Base-by-base conservation (phyloP, 2,113 vertebrate species). In the Arenaria interpres region DNA sequence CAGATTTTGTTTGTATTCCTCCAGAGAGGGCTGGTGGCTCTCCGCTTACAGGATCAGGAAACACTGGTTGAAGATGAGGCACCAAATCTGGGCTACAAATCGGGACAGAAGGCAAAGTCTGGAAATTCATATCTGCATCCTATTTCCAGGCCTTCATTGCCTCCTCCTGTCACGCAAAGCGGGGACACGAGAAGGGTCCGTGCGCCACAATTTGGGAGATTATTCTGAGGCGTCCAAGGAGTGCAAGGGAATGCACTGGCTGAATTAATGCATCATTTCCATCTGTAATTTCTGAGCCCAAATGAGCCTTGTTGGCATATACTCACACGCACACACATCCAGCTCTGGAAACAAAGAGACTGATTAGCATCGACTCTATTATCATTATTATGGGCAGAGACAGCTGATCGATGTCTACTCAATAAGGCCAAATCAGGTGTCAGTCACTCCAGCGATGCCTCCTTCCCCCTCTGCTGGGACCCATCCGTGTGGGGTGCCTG, bases 401-500 rank as follows among this genome's bases (percentile, higher is more conserved):
- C 50, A 9, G 89, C 43, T 14, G 90, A 89, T 94, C 85, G 9
- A 95, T 95, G 94, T 24, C 66, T 22, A 18, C 74, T 92, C 96
- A 7, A 1, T 51, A 7, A 59, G 72, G 79, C 78, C 33, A 35
- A 74, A 43, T 1, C 41, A 15, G 79, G 62, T 64, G 79, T 16
- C 76, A 46, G 35, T 23, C 73, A 43, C 59, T 25, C 39, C 88
- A 32, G 60, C 3, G 5, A 19, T 4, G 7, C 9, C 66, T 71
- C 41, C 75, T 54, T 64, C 39, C 48, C 24, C 23, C 32, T 85
- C 66, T 8, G 3, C 56, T 5, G 37, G 37, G 45, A 23, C 37
- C 59, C 22, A 6, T 0, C 4, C 0, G 7, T 4, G n/a, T 3
- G 0, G 9, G 54, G 6, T 33, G 64, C 78, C 35, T 30, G 9